Evolutionary conservation across 2,797 vertebrate genomes (phyloP).

Genomic region (Dipus sagitta): DNA sequence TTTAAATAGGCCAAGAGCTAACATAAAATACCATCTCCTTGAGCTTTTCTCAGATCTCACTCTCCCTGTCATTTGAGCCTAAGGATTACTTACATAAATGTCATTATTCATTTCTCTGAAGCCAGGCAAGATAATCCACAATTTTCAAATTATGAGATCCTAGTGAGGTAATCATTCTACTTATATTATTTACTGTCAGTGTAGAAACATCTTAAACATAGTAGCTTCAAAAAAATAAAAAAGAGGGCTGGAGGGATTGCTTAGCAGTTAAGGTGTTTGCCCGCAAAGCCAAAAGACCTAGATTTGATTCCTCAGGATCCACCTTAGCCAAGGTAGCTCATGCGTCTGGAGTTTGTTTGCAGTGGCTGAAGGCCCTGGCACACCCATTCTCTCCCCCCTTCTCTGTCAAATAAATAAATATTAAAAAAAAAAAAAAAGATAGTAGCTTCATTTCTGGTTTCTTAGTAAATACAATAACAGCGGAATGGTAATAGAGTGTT

Average conservation of each 20-base stretch:
- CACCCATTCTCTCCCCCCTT: too few species aligned
- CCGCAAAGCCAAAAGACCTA: too few species aligned
- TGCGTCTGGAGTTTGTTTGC: too few species aligned
- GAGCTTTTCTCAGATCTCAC: not conserved
- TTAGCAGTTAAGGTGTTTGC: too few species aligned
- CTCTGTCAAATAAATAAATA: too few species aligned
- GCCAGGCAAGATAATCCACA: not conserved
- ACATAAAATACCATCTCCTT: not conserved
- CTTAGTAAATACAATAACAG: not conserved
- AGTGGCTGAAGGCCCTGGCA: too few species aligned
- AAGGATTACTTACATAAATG: not conserved
- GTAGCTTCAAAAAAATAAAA: not conserved
- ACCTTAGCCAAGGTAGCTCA: too few species aligned
- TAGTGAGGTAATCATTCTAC: not conserved
- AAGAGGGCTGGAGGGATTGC: too few species aligned
- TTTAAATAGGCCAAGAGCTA: not conserved
- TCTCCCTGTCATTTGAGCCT: not conserved
- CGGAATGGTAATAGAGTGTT: not conserved
- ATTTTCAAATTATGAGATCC: not conserved
- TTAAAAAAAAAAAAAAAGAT: not conserved
- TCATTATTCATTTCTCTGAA: slow-evolving; percentile 3
- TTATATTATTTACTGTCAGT: not conserved
- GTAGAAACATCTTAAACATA: not conserved
- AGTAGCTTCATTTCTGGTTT: not conserved
- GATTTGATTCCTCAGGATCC: too few species aligned